phyloP scores from a whole-genome alignment of 2,888 invertebrate genomes.

The Selenia dentaria region DNA sequence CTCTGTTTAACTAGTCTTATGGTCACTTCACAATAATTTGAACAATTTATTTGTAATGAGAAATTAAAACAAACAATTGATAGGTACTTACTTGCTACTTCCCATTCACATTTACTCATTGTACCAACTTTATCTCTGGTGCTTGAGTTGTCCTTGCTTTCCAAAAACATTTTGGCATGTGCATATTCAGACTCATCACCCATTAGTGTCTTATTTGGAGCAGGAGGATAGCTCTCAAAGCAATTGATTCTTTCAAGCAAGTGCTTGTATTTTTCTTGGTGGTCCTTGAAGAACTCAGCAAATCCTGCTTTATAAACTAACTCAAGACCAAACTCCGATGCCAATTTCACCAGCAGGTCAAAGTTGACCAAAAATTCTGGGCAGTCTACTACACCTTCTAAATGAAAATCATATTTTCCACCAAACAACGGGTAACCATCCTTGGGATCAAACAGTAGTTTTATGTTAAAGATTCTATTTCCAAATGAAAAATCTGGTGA shows the following conservation, averaged over 20 bases:
- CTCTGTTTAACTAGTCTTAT: too few species aligned
- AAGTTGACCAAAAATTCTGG: constrained; percentile 99
- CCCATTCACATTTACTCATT: constrained; percentile 95
- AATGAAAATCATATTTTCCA: constrained; percentile 96
- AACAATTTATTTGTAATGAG: too few species aligned
- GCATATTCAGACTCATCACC: constrained; percentile 88
- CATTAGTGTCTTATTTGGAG: constrained; percentile 78
- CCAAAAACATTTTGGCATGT: constrained; percentile 87
- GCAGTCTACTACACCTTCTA: constrained; percentile 98
- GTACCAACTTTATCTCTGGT: constrained; percentile 88
- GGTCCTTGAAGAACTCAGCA: constrained; percentile 90
- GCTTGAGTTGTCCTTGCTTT: constrained; percentile 59
- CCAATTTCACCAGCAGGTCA: constrained; percentile 91
- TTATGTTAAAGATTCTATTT: constrained; percentile 91
- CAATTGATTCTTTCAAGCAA: constrained; percentile 92
- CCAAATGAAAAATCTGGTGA: constrained; percentile 87
- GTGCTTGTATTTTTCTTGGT: constrained; percentile 67
- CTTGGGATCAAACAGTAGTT: constrained; percentile 87
- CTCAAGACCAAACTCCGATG: constrained; percentile 89
- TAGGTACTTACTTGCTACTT: constrained; percentile 91
- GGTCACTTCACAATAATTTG: too few species aligned
- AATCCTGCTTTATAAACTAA: constrained; percentile 89
- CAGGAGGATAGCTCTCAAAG: constrained; percentile 92
- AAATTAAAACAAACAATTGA: too few species aligned
- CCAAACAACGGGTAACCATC: constrained; percentile 94